A percentile compares a stretch with the other conserved stretches of the same genome.
Conservation (phyloP, 1,140 invertebrate genomes). For the Anoplophora glabripennis region DNA sequence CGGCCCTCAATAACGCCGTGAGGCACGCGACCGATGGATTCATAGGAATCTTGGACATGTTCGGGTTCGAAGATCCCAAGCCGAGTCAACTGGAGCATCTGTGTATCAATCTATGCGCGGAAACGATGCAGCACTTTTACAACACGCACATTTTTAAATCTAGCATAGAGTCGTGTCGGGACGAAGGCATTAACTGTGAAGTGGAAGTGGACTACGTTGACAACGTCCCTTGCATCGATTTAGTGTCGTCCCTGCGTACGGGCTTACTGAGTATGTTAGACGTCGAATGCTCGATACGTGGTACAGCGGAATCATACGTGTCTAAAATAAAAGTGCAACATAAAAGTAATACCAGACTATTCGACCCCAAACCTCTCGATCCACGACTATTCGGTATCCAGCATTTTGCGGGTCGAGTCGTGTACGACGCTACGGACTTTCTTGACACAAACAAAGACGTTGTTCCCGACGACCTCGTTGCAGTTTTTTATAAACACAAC, state of each 20-base stretch:
- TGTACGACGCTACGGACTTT: slow-evolving; percentile 87
- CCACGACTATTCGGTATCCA: slow-evolving; percentile 85
- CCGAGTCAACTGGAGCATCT: slow-evolving; percentile 88
- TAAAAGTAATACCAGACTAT: slow-evolving; percentile 70
- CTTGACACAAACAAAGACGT: slow-evolving; percentile 89
- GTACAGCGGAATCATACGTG: slow-evolving; percentile 84
- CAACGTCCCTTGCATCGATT: slow-evolving; percentile 93
- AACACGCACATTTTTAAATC: slow-evolving; percentile 96
- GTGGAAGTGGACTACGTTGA: slow-evolving; percentile 92
- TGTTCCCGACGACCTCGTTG: slow-evolving; percentile 86
- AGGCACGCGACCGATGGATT: slow-evolving; percentile 92
- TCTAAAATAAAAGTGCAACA: slow-evolving; percentile 84
- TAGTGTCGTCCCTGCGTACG: slow-evolving; percentile 88
- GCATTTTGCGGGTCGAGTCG: slow-evolving; percentile 86
- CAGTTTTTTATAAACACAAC: slow-evolving; percentile 87
- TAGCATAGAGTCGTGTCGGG: slow-evolving; percentile 87
- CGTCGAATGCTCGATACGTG: slow-evolving; percentile 85
- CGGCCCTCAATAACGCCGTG: slow-evolving; percentile 86
- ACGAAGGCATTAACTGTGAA: slow-evolving; percentile 89
- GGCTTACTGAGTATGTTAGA: slow-evolving; percentile 89
- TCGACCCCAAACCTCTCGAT: slow-evolving; percentile 72
- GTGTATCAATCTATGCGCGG: slow-evolving; percentile 92
- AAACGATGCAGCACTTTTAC: slow-evolving; percentile 97
- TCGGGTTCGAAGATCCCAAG: slow-evolving; percentile 90
- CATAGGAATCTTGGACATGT: slow-evolving; percentile 94